Evolutionary conservation across 2,797 vertebrate genomes (phyloP), one percentile per base, ranked within the genome.

Genomic region (Parotocinclus haroldoi): DNA sequence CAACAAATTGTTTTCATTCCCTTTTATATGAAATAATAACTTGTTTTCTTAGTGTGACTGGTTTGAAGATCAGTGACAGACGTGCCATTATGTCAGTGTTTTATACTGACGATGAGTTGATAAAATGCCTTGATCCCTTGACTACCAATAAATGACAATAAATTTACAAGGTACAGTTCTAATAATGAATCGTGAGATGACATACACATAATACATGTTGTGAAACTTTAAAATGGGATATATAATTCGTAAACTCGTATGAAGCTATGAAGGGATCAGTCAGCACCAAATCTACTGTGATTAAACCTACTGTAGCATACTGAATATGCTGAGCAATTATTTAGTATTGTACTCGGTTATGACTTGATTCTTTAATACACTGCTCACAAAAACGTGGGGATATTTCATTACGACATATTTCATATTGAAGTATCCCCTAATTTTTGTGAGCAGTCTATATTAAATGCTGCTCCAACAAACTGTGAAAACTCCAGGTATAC

Each of bases 261-360:
- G 38, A 63, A 42, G 17, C 39, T 7, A 16, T 51, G 2, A 52
- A 58, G 48, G 27, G 60, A 59, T 71, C 19, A 55, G 54, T 27
- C 50, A 68, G 63, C 64, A 53, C 42, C 42, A 76, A 66, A 62
- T 61, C 60, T 67, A 70, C 66, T 72, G 46, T 57, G 55, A 72
- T 38, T 54, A 56, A 58, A 65, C 39, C 55, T 17, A 51, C 9
- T 65, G 61, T 54, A 53, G 19, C 56, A 42, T 38, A 51, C 8
- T 50, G 45, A 56, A 37, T 18, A 57, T 51, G 57, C 48, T 38
- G 44, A 51, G 38, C 53, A 57, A 37, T 51, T 36, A 51, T 52
- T 10, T 13, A 55, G 27, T 27, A 27, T 2, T 27, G 27, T 27
- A 2, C 7, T 46, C 48, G 49, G 48, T 66, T 58, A 18, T 45